Evolutionary conservation across 2,888 invertebrate species (phyloP), one percentile per base, ranked within the genome.

Genomic region (Invenusta paracnida): DNA sequence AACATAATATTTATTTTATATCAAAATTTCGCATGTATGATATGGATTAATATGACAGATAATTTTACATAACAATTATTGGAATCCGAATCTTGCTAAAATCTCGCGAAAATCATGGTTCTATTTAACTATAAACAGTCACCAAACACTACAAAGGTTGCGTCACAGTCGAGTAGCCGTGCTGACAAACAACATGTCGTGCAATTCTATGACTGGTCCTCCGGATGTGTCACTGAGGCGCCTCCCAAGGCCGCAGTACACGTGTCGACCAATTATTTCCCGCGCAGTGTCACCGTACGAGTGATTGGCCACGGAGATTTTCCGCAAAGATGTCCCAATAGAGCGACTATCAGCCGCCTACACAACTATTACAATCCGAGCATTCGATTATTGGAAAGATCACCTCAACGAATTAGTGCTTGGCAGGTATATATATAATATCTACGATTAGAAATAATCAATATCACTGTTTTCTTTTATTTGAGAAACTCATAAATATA

Each of bases 311-410:
- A 48, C 73, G 73, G 73, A 23, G 73, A 73, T 28, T 82, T 82
- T 28, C 82, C 82, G 2, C 30, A 30, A 27, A 27, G 82, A 82
- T 30, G 5, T 11, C 82, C 82, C 30, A 82, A 82, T 23, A 13
- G 31, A 29, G 82, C 82, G 82, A 82, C 82, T 13, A 27, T 82
- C 17, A 82, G 82, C 30, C 82, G 82, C 2, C 29, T 82, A 2
- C 82, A 82, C 1, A 2, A 82, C n/a, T 82, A 30, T 23, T 82
- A 82, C 29, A 82, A 82, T 30, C 30, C 82, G 82, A 82, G 82
- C 23, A 29, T 82, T 82, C 82, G 82, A 2, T 28, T 82, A 23
- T 2, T 82, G n/a, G 30, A 82, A 29, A 2, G 29, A 23, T 73
- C 73, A 5, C 73, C 73, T 5, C 73, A 73, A 73, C 73, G 73